Conservation (phyloP, 2,797 vertebrate species). For the Pyrrhura leucotis region DNA sequence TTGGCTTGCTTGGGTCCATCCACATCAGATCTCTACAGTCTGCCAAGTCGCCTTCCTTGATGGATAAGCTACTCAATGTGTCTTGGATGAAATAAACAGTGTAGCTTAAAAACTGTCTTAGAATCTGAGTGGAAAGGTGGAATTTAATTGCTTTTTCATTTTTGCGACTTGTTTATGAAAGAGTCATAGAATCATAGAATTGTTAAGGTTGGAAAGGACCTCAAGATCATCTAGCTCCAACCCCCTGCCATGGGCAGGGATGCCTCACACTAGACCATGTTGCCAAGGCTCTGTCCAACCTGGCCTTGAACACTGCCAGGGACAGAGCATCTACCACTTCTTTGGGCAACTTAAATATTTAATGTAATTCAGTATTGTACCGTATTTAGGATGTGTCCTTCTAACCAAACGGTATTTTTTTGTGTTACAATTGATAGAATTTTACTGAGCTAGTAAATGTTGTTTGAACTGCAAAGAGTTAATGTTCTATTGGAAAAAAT, state of each 20-base stretch:
- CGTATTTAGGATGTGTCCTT: neutral
- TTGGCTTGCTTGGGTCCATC: neutral
- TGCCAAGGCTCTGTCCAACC: neutral
- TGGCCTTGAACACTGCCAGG: neutral
- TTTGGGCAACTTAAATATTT: neutral
- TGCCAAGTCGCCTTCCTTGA: neutral
- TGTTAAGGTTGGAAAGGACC: neutral
- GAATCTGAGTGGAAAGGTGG: neutral
- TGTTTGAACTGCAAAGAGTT: neutral
- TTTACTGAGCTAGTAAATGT: neutral
- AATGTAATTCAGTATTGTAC: neutral
- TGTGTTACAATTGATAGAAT: neutral
- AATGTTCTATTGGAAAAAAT: neutral
- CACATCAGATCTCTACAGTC: neutral
- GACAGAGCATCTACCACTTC: neutral
- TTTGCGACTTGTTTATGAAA: neutral
- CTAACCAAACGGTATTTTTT: neutral
- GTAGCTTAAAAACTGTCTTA: neutral
- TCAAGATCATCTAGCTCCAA: neutral
- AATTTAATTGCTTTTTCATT: neutral
- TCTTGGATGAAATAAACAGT: neutral
- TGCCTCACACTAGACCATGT: neutral
- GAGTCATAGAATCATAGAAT: neutral
- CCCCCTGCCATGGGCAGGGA: neutral
- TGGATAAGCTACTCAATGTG: accelerated